Evolutionary conservation across 2,888 invertebrate genomes (phyloP).

Genomic region (Drosophila macrospina): DNA sequence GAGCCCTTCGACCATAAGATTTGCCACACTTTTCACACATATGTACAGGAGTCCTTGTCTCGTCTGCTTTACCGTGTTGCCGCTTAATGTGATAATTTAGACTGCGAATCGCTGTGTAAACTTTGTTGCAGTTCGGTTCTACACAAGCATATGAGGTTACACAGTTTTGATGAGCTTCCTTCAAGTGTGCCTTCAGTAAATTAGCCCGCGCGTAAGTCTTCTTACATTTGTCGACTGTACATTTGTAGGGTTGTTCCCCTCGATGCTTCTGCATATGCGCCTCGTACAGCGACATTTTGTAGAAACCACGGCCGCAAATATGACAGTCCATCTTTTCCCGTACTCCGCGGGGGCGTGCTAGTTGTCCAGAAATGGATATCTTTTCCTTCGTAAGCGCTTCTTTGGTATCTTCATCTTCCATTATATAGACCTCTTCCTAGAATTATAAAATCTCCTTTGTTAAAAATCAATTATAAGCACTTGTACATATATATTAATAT

Average conservation of each 20-base stretch:
- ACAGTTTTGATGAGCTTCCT: conserved; percentile 37
- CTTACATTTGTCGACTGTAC: conserved; percentile 42
- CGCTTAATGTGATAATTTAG: conserved; percentile 60
- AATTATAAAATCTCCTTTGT: no score
- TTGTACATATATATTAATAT: background rate
- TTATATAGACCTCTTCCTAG: conserved; percentile 69
- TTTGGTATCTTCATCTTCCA: conserved; percentile 55
- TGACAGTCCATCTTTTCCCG: conserved; percentile 51
- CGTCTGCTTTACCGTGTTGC: conserved; percentile 25
- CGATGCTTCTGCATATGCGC: conserved; percentile 62
- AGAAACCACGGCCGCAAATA: conserved; percentile 62
- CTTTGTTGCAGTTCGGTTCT: conserved; percentile 52
- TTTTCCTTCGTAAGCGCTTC: conserved; percentile 45
- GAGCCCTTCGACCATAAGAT: conserved; percentile 60
- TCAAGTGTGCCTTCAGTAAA: conserved; percentile 47
- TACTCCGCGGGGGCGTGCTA: conserved; percentile 19
- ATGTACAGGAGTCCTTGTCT: conserved; percentile 5
- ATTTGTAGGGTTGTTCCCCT: conserved; percentile 60
- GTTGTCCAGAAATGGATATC: background rate
- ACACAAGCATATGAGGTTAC: conserved; percentile 35
- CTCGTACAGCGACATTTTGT: conserved; percentile 60
- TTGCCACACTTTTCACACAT: conserved; percentile 80
- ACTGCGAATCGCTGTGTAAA: conserved; percentile 62
- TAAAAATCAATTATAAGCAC: background rate
- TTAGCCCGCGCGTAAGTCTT: conserved; percentile 56